Conservation (phyloP, 1,140 invertebrate species). For the Thaumetopoea pityocampa region DNA sequence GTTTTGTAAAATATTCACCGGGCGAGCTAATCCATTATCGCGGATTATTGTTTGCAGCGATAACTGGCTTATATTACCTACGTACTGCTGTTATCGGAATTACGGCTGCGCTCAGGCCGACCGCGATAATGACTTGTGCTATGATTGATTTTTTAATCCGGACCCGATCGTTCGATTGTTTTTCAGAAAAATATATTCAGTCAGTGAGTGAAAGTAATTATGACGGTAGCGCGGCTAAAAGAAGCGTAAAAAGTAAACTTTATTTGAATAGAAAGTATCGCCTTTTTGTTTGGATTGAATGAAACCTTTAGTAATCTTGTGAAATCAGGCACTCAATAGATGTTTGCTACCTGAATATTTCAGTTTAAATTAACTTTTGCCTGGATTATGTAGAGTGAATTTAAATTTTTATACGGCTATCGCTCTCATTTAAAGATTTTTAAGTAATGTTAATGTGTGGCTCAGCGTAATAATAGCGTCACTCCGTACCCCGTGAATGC, state of each 20-base stretch:
- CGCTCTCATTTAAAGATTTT: too few species aligned
- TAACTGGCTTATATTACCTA: constrained; percentile 42
- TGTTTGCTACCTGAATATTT: too few species aligned
- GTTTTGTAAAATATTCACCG: constrained; percentile 64
- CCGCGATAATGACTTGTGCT: constrained; percentile 20
- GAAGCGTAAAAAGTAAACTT: constrained; percentile 11
- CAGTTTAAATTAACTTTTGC: constrained; percentile 1
- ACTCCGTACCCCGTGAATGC: too few species aligned
- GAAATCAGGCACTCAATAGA: constrained; percentile 7
- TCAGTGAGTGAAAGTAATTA: constrained; percentile 18
- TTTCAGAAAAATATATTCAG: constrained; percentile 4
- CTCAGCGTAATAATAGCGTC: too few species aligned
- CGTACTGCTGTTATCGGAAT: constrained; percentile 26
- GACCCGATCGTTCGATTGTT: constrained; percentile 10
- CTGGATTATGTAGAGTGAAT: constrained; percentile 2
- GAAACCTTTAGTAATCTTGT: constrained; percentile 15
- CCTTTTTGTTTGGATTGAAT: constrained; percentile 3
- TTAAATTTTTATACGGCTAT: not conserved
- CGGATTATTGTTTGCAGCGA: constrained; percentile 62
- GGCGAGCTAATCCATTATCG: constrained; percentile 67
- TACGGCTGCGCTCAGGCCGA: constrained; percentile 14
- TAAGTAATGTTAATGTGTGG: too few species aligned
- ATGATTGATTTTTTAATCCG: constrained; percentile 24
- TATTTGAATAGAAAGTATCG: constrained; percentile 3
- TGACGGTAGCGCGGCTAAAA: constrained; percentile 2